phyloP scores from a whole-genome alignment of 2,113 vertebrate genomes.

The Solenodon paradoxus region DNA sequence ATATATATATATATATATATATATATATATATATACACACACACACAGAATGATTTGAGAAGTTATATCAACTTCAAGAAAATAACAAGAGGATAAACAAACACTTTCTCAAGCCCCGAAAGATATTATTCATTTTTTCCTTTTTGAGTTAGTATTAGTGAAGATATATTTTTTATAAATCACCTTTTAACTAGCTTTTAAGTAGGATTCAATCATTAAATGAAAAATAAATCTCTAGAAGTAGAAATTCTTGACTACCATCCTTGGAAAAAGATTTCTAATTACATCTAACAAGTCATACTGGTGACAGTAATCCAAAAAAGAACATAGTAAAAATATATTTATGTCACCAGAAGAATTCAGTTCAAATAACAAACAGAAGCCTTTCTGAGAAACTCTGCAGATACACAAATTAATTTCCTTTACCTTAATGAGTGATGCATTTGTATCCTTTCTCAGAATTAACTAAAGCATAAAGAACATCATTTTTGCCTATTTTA shows the following conservation, averaged over 20 bases:
- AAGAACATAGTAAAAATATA: not conserved
- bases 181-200: slow-evolving; percentile 46
- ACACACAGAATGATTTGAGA: not conserved
- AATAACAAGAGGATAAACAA: not conserved
- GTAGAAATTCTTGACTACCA: not conserved
- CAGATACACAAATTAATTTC: not conserved
- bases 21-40: not conserved
- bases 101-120: not conserved
- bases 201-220: not conserved
- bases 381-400: not conserved
- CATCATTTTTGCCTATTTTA: not conserved
- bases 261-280: slow-evolving; percentile 17
- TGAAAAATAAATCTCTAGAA: slow-evolving; percentile 26
- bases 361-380: not conserved
- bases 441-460: not conserved
- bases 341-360: not conserved
- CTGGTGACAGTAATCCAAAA: not conserved
- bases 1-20: rapidly evolving
- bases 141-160: not conserved
- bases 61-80: not conserved
- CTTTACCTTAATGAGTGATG: not conserved
- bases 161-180: not conserved
- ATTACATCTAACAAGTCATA: not conserved
- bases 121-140: slow-evolving; percentile 8
- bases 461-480: not conserved